Conservation (phyloP, 2,113 vertebrate genomes). For the Eptesicus fuscus region DNA sequence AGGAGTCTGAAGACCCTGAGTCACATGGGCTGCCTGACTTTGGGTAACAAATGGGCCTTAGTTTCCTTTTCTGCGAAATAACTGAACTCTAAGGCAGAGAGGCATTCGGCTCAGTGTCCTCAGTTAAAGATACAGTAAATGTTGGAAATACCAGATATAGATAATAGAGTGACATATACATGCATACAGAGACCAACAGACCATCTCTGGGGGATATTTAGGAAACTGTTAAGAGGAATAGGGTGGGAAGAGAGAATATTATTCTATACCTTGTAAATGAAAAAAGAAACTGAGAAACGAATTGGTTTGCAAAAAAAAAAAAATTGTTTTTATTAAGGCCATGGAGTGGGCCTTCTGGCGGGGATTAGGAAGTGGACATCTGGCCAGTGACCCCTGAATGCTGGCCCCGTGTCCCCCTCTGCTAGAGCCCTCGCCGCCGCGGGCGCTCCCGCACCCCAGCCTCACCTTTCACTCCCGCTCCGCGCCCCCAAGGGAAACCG, state of each 20-base stretch:
- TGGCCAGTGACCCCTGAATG: not conserved
- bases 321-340: not conserved
- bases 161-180: not conserved
- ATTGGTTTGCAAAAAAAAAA: not conserved
- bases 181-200: not conserved
- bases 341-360: not conserved
- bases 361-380: too few relatives aligned
- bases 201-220: not conserved
- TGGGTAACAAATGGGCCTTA: not conserved
- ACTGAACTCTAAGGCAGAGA: not conserved
- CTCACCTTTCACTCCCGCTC: not conserved
- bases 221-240: not conserved
- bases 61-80: not conserved
- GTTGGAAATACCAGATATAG: not conserved
- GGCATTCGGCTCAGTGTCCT: not conserved
- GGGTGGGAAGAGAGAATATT: not conserved
- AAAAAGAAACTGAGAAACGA: not conserved
- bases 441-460: accelerated
- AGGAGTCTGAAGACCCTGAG: not conserved
- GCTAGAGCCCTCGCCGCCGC: accelerated
- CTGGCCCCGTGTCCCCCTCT: accelerated
- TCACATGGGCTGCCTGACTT: not conserved
- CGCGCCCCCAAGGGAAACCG: not conserved
- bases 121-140: not conserved
- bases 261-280: not conserved